These are phyloP conservation scores for Heteromurus nitidus DNA, from an alignment of 2,888 invertebrate species.

Conservation along the genomic window DNA sequence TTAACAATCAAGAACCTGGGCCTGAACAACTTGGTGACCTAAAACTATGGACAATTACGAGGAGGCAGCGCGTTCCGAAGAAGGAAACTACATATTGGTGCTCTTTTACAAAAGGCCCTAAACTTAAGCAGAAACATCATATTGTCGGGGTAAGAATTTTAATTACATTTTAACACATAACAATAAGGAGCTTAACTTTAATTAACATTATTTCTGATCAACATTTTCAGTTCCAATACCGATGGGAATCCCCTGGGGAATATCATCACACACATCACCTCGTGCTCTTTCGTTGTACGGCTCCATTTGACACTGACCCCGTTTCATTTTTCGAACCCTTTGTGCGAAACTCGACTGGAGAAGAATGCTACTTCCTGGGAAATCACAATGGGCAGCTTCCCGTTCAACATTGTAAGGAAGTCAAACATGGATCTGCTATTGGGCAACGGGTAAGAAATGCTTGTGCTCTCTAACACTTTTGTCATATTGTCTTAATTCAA, in stretches of 20 bases:
- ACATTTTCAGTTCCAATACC: background rate
- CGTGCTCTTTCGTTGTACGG: background rate
- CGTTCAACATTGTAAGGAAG: constrained; percentile 33
- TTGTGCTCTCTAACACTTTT: background rate
- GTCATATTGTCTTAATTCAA: background rate
- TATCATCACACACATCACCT: constrained; percentile 16
- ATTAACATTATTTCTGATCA: background rate
- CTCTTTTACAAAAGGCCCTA: constrained; percentile 21
- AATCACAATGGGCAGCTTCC: background rate
- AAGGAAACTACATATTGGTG: constrained; percentile 35
- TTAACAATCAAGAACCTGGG: background rate
- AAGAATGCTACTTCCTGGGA: constrained; percentile 7
- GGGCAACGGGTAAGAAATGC: background rate
- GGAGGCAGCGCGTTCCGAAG: background rate
- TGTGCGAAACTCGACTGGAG: background rate
- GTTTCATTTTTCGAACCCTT: background rate
- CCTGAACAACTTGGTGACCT: background rate
- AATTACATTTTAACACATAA: background rate
- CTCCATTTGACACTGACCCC: background rate
- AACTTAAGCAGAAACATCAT: constrained; percentile 5
- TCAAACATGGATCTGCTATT: constrained; percentile 9
- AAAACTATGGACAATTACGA: constrained; percentile 23
- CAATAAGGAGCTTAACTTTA: no score
- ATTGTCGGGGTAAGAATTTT: constrained; percentile 35
- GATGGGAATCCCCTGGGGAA: background rate